Base-by-base conservation (phyloP, 2,888 invertebrate species). In the Sericinus montela region DNA sequence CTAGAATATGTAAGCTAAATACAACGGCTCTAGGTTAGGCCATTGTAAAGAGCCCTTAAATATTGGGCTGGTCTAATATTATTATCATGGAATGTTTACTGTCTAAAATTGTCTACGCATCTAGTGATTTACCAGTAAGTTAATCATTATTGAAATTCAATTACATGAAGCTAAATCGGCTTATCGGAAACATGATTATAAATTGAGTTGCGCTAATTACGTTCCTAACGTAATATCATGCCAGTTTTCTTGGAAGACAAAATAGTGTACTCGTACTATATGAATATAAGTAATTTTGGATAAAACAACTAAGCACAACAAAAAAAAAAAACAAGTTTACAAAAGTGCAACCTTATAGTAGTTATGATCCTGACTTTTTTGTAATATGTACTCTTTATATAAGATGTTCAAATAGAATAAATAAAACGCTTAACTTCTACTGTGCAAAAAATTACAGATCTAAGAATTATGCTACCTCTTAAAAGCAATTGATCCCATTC, bases 401-500 rank as follows among this genome's bases (percentile, higher is more conserved):
- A 19, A 19, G 2, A 19, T 5, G 5, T 19, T 19, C 5, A 3
- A 19, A 19, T 19, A 3, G 5, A 19, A 5, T 19, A 19, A 19
- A 16, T 30, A 30, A 37, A 13, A 19, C 13, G 13, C 9, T 30
- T 29, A 28, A 39, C 28, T 34, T 28, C 8, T 49, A 38, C 10
- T 32, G 44, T 44, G 45, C 44, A 50, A 50, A 30, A 36, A 42
- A 48, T 38, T n/a, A 40, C 30, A 42, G 40, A 40, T 34, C n/a
- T 35, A 28, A 23, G 16, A 48, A 47, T 55, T 55, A 63, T 69
- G 71, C n/a, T 62, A 65, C 80, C 82, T 82, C 81, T 83, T 84
- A 86, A 80, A 82, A 70, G 76, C 80, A 84, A 81, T 88, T 88
- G 87, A 77, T 88, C 87, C 87, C 87, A 61, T 69, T 81, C 87